Evolutionary conservation across 2,888 invertebrate species (phyloP).

Genomic region (Bhutanitis thaidina): DNA sequence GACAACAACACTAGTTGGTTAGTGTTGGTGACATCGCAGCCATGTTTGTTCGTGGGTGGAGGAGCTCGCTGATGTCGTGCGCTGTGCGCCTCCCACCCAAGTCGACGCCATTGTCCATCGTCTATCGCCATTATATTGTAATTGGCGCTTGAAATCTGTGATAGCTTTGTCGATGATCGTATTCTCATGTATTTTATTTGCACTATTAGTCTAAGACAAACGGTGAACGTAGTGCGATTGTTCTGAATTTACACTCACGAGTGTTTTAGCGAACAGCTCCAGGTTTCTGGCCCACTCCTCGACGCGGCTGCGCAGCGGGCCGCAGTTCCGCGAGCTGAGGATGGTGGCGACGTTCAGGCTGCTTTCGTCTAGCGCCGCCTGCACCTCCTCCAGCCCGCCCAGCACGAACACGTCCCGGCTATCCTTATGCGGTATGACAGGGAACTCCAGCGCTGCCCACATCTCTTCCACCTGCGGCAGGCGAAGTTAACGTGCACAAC

Average conservation of each 20-base stretch:
- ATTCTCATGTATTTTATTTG: no score
- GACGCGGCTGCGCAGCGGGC: conserved; percentile 89
- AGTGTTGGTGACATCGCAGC: no score
- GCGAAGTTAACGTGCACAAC: background rate
- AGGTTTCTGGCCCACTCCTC: conserved; percentile 90
- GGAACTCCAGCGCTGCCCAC: conserved; percentile 90
- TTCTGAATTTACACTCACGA: conserved; percentile 70
- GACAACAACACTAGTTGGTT: no score
- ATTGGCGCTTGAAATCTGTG: no score
- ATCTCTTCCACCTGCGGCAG: conserved; percentile 85
- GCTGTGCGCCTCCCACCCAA: no score
- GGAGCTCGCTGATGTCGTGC: no score
- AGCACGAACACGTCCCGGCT: conserved; percentile 90
- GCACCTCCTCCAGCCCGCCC: conserved; percentile 92
- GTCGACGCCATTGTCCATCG: no score
- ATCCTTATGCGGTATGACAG: conserved; percentile 88
- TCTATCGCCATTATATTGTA: no score
- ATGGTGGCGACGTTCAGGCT: conserved; percentile 93
- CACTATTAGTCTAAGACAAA: no score
- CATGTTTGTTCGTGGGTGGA: no score
- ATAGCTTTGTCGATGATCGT: no score
- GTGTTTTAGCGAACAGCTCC: conserved; percentile 89
- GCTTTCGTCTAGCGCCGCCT: conserved; percentile 90
- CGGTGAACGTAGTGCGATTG: no score
- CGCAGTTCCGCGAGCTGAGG: conserved; percentile 91